A percentile compares a stretch with the other conserved stretches of the same genome.
These are phyloP conservation scores for Abscondita cerata DNA, from an alignment of 2,888 invertebrate genomes.

Conservation along the genomic window DNA sequence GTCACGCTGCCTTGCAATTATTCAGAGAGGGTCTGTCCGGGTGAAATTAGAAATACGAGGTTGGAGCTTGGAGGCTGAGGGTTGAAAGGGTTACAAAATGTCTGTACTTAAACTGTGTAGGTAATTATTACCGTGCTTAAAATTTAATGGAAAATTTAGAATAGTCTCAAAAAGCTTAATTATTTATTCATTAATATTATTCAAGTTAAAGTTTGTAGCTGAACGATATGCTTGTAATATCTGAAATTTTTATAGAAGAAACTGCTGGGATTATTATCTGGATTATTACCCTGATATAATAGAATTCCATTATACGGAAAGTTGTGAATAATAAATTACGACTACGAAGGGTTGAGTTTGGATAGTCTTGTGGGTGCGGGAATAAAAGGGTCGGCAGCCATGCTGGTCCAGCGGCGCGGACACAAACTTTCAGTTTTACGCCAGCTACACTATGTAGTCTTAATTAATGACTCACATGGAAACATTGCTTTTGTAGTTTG, in stretches of 20 bases:
- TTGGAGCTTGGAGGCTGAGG: constrained; percentile 31
- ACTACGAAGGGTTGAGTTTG: constrained; percentile 32
- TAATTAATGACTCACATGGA: constrained; percentile 51
- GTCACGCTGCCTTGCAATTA: constrained; percentile 57
- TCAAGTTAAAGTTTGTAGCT: background rate
- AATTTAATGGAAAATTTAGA: constrained; percentile 21
- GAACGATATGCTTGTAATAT: background rate
- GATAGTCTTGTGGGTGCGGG: constrained; percentile 38
- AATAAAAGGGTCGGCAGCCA: constrained; percentile 61
- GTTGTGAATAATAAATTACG: constrained; percentile 56
- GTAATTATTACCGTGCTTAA: constrained; percentile 29
- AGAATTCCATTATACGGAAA: constrained; percentile 53
- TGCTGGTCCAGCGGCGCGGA: constrained; percentile 65
- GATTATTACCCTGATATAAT: constrained; percentile 36
- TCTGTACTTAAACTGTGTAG: constrained; percentile 33
- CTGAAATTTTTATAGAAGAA: background rate
- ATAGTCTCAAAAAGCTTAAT: constrained; percentile 1
- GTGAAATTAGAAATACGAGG: constrained; percentile 40
- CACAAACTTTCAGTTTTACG: constrained; percentile 50
- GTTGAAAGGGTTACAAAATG: constrained; percentile 39
- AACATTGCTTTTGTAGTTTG: constrained; percentile 32
- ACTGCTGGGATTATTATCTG: background rate
- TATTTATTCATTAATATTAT: constrained; percentile 12
- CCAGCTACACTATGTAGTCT: constrained; percentile 45
- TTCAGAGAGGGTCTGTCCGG: constrained; percentile 49